Percentiles rank a stretch among this genome's conserved stretches.
Evolutionary conservation across 2,888 invertebrate species (phyloP).

Genomic region (Thymelicus sylvestris): DNA sequence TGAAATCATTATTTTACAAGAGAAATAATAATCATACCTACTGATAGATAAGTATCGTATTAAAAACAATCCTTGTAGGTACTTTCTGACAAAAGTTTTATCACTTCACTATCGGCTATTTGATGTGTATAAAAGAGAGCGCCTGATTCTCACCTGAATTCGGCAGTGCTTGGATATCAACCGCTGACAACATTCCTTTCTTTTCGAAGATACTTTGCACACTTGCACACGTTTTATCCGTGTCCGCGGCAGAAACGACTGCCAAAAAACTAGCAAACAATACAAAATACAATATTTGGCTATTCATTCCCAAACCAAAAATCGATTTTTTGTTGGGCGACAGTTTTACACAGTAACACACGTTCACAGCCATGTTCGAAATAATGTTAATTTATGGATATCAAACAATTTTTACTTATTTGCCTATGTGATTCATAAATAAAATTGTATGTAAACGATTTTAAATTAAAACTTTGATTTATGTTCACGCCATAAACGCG

Average conservation of each 20-base stretch:
- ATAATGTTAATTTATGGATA: slow-evolving; percentile 49
- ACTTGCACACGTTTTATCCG: slow-evolving; percentile 77
- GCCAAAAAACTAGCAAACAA: slow-evolving; percentile 70
- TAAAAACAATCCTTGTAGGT: slow-evolving; percentile 3
- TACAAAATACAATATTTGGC: slow-evolving; percentile 77
- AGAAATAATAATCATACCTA: not conserved
- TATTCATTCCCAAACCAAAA: slow-evolving; percentile 77
- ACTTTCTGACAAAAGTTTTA: slow-evolving; percentile 47
- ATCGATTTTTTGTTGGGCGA: slow-evolving; percentile 82
- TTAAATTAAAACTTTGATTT: slow-evolving; percentile 50
- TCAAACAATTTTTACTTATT: slow-evolving; percentile 54
- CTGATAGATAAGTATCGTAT: slow-evolving; percentile 1
- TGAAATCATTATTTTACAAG: not conserved
- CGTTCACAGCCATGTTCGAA: slow-evolving; percentile 78
- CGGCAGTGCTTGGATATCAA: slow-evolving; percentile 78
- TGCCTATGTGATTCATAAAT: slow-evolving; percentile 61
- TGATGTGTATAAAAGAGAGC: slow-evolving; percentile 52
- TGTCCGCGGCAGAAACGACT: slow-evolving; percentile 64
- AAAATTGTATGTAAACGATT: slow-evolving; percentile 54
- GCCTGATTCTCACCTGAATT: slow-evolving; percentile 80
- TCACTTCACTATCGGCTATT: slow-evolving; percentile 59
- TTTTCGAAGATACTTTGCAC: slow-evolving; percentile 79
- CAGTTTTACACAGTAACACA: slow-evolving; percentile 80
- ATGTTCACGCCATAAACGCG: slow-evolving; percentile 49
- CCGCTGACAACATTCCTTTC: slow-evolving; percentile 78